Percentiles rank a stretch among this genome's conserved stretches.
Conservation (phyloP, 2,797 vertebrate species). For the Falco columbarius region DNA sequence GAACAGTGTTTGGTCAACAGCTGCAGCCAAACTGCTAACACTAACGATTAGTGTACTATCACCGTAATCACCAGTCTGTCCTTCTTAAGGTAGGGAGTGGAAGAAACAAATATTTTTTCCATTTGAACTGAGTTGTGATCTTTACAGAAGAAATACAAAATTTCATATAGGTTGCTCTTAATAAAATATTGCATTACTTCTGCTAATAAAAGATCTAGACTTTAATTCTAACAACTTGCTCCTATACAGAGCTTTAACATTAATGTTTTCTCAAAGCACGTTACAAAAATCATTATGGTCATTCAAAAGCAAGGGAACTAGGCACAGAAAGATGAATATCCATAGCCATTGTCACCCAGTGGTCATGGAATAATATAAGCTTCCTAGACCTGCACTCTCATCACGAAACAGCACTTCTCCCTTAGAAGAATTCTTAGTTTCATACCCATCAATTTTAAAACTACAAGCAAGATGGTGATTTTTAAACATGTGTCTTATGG, state of each 20-base stretch:
- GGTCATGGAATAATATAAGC: not conserved
- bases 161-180: not conserved
- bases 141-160: not conserved
- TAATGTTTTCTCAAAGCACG: not conserved
- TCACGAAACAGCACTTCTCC: not conserved
- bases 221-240: not conserved
- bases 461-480: not conserved
- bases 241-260: not conserved
- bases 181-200: not conserved
- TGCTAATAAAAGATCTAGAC: not conserved
- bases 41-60: not conserved
- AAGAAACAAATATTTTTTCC: not conserved
- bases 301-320: not conserved
- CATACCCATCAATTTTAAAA: not conserved
- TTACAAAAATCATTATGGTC: not conserved
- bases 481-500: not conserved
- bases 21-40: not conserved
- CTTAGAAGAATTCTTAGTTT: not conserved
- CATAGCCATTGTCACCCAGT: not conserved
- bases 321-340: not conserved
- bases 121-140: not conserved
- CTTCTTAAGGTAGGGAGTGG: not conserved
- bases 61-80: not conserved
- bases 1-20: not conserved
- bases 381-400: fast-evolving